Percentiles rank a stretch among this genome's conserved stretches.
Evolutionary conservation across 1,140 invertebrate genomes (phyloP).

Genomic region (Penaeus vannamei): DNA sequence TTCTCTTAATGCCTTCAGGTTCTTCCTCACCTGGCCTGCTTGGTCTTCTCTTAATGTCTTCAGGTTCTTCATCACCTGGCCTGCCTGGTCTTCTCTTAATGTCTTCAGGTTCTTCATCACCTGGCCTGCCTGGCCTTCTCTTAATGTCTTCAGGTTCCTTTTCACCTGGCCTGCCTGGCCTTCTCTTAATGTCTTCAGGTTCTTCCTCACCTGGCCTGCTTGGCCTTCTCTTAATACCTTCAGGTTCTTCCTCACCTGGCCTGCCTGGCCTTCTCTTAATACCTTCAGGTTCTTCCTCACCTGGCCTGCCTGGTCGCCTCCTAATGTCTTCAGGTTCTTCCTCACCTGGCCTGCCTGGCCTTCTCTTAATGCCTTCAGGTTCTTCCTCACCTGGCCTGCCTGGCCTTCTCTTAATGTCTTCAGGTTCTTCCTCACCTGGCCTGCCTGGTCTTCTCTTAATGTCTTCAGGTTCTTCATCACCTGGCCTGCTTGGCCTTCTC

Average conservation of each 20-base stretch:
- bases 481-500: neutral
- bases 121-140: neutral
- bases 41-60: neutral
- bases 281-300: neutral
- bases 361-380: neutral
- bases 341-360: neutral
- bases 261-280: neutral
- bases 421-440: neutral
- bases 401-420: neutral
- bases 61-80: neutral
- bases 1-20: neutral
- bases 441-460: neutral
- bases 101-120: neutral
- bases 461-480: neutral
- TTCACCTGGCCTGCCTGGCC: neutral
- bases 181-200: neutral
- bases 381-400: neutral
- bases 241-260: conserved; percentile 2
- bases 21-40: neutral
- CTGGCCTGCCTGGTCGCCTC: neutral
- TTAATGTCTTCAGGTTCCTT: neutral
- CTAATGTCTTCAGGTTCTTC: neutral
- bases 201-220: neutral
- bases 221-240: neutral
- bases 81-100: neutral